These are phyloP conservation scores for Galerucella pusilla DNA, from an alignment of 2,888 invertebrate genomes.

Conservation along the genomic window DNA sequence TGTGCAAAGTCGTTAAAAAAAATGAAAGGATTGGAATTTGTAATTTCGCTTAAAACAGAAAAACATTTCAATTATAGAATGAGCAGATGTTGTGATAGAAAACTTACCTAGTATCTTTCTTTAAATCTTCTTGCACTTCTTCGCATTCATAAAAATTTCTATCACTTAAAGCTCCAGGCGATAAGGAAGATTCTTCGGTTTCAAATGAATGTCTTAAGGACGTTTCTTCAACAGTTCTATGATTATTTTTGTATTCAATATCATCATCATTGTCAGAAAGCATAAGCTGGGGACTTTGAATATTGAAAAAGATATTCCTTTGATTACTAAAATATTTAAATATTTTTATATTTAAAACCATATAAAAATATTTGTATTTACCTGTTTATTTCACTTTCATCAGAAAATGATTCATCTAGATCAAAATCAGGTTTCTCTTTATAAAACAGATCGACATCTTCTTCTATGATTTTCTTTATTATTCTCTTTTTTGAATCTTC, in stretches of 20 bases:
- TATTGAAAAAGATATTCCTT: constrained; percentile 17
- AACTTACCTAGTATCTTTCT: constrained; percentile 21
- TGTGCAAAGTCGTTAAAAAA: constrained; percentile 15
- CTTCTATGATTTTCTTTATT: constrained; percentile 36
- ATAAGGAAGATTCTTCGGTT: constrained; percentile 30
- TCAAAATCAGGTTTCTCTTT: constrained; percentile 37
- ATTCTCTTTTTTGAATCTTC: constrained; percentile 34
- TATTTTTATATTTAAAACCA: too few species aligned
- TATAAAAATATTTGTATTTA: background rate
- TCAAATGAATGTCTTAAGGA: constrained; percentile 26
- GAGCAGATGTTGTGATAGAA: background rate
- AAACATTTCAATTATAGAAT: background rate
- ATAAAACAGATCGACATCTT: constrained; percentile 37
- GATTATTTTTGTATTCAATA: background rate
- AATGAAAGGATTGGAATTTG: constrained; percentile 21
- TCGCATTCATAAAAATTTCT: constrained; percentile 21
- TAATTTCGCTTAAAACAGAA: constrained; percentile 9
- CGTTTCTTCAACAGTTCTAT: constrained; percentile 14
- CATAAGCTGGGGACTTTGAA: constrained; percentile 8
- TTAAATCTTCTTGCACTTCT: constrained; percentile 25
- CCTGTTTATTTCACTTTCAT: constrained; percentile 32
- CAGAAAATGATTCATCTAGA: constrained; percentile 21
- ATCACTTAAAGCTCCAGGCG: constrained; percentile 26
- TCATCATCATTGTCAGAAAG: constrained; percentile 19
- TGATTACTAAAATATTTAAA: constrained; percentile 21